A percentile compares a stretch with the other conserved stretches of the same genome.
phyloP scores from a whole-genome alignment of 2,888 invertebrate genomes.

The Julus scandinavius region DNA sequence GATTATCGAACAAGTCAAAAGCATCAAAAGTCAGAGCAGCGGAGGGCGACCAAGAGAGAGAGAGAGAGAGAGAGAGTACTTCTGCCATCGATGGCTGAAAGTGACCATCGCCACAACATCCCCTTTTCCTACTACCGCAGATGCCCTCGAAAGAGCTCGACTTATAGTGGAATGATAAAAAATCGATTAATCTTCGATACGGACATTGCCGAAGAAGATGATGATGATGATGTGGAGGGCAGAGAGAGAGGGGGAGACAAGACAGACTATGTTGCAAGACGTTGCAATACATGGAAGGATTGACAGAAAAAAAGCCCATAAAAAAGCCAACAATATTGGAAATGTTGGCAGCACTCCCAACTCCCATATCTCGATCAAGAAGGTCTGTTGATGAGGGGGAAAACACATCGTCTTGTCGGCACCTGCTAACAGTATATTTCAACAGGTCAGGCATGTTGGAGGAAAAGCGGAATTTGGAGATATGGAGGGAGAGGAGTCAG shows the following conservation, averaged over 20 bases:
- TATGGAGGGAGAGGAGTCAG: not conserved
- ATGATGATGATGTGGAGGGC: not conserved
- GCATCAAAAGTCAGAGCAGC: not conserved
- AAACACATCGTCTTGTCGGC: not conserved
- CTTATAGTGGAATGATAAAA: not conserved
- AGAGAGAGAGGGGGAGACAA: not conserved
- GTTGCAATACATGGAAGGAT: not conserved
- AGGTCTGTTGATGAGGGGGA: not conserved
- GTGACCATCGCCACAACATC: not conserved
- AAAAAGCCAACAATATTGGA: not conserved
- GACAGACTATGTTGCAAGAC: not conserved
- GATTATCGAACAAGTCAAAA: constrained; percentile 7
- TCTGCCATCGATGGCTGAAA: not conserved
- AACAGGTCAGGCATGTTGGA: not conserved
- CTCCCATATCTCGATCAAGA: not conserved
- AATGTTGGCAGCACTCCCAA: constrained; percentile 21
- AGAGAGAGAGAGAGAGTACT: no score
- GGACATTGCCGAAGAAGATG: not conserved
- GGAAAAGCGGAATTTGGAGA: not conserved
- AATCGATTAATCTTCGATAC: not conserved
- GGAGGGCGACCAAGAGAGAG: no score
- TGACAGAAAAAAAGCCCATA: not conserved
- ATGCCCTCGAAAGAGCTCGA: not conserved
- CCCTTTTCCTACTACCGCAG: not conserved
- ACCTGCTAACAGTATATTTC: constrained; percentile 24